Conservation (phyloP, 1,140 invertebrate genomes). For the Drosophila subobscura region DNA sequence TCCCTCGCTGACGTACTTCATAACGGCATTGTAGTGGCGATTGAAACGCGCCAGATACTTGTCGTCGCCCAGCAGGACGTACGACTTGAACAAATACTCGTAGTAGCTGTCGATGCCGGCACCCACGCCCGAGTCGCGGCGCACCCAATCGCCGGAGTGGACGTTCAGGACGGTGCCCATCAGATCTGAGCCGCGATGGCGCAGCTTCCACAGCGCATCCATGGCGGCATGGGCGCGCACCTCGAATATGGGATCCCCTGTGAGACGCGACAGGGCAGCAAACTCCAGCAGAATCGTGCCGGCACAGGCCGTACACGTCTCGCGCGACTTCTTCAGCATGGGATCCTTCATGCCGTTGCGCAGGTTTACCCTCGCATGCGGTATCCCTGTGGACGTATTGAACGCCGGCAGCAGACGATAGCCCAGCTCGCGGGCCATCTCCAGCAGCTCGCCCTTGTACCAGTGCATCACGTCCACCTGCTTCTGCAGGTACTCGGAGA, state of each 20-base stretch:
- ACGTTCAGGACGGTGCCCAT: constrained; percentile 98
- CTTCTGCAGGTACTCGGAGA: constrained; percentile 92
- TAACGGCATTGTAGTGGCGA: constrained; percentile 98
- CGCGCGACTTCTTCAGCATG: constrained; percentile 89
- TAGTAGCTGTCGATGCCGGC: constrained; percentile 99
- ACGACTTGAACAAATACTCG: constrained; percentile 98
- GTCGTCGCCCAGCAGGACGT: constrained; percentile 93
- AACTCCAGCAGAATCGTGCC: constrained; percentile 99
- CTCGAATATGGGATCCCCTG: constrained; percentile 95
- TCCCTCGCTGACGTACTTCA: constrained; percentile 98
- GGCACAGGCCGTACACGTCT: constrained; percentile 99
- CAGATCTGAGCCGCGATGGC: constrained; percentile 95
- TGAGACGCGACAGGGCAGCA: constrained; percentile 96
- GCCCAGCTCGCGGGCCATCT: constrained; percentile 96
- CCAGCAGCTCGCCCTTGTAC: constrained; percentile 96
- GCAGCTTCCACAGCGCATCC: constrained; percentile 97
- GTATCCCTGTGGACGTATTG: constrained; percentile 98
- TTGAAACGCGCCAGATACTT: constrained; percentile 97
- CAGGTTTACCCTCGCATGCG: constrained; percentile 97
- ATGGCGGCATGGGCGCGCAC: constrained; percentile 97
- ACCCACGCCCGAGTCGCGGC: constrained; percentile 98
- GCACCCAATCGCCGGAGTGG: constrained; percentile 98
- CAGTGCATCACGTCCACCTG: constrained; percentile 91
- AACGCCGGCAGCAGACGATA: constrained; percentile 97
- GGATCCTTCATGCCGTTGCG: constrained; percentile 93